These are phyloP conservation scores for Leptoteleia sp. DNA, from an alignment of 1,140 invertebrate genomes.

Conservation along the genomic window DNA sequence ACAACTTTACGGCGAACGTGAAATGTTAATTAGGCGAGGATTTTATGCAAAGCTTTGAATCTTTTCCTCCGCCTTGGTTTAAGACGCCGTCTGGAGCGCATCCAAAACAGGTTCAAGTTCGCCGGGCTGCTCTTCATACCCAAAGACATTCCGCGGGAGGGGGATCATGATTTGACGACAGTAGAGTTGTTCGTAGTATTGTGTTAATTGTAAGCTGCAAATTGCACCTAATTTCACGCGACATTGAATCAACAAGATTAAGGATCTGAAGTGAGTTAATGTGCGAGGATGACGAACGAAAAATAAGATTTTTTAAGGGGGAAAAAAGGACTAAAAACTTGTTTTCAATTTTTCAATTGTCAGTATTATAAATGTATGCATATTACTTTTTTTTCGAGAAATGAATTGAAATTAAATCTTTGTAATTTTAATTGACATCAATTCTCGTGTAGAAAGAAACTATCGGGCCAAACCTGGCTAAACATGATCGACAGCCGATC, in stretches of 20 bases:
- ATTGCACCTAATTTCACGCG: constrained; percentile 21
- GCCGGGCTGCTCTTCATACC: constrained; percentile 53
- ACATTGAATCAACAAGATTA: constrained; percentile 16
- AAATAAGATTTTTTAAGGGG: no score
- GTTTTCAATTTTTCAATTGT: no score
- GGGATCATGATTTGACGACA: constrained; percentile 10
- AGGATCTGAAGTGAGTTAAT: background rate
- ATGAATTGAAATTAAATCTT: no score
- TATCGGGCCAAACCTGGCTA: no score
- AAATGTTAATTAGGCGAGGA: constrained; percentile 50
- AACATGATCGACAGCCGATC: no score
- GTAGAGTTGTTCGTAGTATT: constrained; percentile 10
- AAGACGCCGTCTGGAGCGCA: constrained; percentile 63
- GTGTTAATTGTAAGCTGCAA: constrained; percentile 17
- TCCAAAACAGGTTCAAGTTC: constrained; percentile 65
- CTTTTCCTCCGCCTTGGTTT: constrained; percentile 64
- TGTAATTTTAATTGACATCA: no score
- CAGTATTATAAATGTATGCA: no score
- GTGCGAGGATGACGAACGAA: no score
- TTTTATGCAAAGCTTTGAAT: constrained; percentile 45
- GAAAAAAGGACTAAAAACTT: no score
- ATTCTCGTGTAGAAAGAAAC: no score
- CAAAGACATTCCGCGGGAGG: constrained; percentile 13
- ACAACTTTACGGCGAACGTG: constrained; percentile 35
- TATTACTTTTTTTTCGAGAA: no score